These are phyloP conservation scores for Prostheceraeus crozeri DNA, from an alignment of 2,888 invertebrate species.

Conservation along the genomic window DNA sequence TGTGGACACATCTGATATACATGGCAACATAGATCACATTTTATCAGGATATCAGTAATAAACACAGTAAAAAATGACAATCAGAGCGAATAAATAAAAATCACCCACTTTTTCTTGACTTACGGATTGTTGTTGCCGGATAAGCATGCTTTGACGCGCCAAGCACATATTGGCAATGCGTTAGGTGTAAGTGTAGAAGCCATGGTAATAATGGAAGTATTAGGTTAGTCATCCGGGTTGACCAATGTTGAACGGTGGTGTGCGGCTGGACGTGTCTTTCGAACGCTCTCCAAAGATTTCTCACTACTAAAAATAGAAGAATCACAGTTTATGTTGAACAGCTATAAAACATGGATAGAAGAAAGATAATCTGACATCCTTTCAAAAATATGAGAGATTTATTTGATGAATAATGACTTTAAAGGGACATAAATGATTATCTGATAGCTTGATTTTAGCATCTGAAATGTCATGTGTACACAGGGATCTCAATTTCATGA, in stretches of 20 bases:
- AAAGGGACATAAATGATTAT: no score
- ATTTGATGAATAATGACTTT: no score
- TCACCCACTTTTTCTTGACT: no score
- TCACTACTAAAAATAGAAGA: conserved; percentile 44
- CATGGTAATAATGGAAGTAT: conserved; percentile 48
- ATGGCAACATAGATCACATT: no score
- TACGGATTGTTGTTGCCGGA: conserved; percentile 33
- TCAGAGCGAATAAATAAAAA: no score
- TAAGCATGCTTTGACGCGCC: conserved; percentile 47
- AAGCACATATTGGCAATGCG: conserved; percentile 51
- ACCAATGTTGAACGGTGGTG: conserved; percentile 45
- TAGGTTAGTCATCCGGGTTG: conserved; percentile 49
- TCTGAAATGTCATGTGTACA: no score
- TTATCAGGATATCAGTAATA: no score
- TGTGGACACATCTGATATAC: no score
- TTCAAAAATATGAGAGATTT: no score
- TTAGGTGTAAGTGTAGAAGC: conserved; percentile 51
- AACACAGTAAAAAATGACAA: no score
- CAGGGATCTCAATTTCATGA: no score
- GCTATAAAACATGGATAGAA: background rate
- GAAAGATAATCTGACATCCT: conserved; percentile 4
- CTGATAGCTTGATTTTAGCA: no score
- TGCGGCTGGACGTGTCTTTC: conserved; percentile 46
- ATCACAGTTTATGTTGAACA: background rate
- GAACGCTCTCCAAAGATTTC: conserved; percentile 50